These are phyloP conservation scores for Clusia tigrina DNA, from an alignment of 2,888 invertebrate species.

Conservation along the genomic window DNA sequence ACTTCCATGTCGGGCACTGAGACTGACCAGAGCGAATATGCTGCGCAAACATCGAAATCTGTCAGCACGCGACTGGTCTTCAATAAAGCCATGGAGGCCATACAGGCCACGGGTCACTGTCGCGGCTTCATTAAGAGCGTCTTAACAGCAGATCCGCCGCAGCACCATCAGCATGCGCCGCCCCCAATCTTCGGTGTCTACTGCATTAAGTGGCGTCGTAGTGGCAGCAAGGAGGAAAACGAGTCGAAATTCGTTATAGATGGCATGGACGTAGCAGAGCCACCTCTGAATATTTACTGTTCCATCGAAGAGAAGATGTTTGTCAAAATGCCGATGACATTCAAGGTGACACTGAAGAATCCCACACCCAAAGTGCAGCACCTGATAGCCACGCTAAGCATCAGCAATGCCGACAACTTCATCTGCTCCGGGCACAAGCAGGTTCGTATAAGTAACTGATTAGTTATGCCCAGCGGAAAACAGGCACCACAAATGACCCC, in stretches of 20 bases:
- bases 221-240: constrained; percentile 58
- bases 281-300: constrained; percentile 63
- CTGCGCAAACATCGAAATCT: constrained; percentile 25
- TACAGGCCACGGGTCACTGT: constrained; percentile 61
- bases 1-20: constrained; percentile 31
- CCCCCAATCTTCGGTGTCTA: constrained; percentile 60
- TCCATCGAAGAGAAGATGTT: constrained; percentile 64
- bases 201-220: constrained; percentile 62
- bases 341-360: constrained; percentile 62
- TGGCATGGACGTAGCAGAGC: constrained; percentile 60
- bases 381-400: constrained; percentile 59
- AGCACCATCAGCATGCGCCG: constrained; percentile 29
- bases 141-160: constrained; percentile 14
- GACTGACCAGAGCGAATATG: constrained; percentile 25
- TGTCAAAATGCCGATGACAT: constrained; percentile 63
- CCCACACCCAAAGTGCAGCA: constrained; percentile 61
- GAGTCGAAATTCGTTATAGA: constrained; percentile 63
- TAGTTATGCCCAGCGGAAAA: neutral
- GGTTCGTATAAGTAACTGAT: constrained; percentile 62
- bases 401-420: constrained; percentile 76
- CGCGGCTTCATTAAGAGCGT: constrained; percentile 61
- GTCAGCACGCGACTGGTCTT: constrained; percentile 50
- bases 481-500: too few species aligned
- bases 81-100: constrained; percentile 60
- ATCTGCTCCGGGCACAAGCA: constrained; percentile 96